Evolutionary conservation across 2,888 invertebrate genomes (phyloP).

Genomic region (Acanthosepion lycidas): DNA sequence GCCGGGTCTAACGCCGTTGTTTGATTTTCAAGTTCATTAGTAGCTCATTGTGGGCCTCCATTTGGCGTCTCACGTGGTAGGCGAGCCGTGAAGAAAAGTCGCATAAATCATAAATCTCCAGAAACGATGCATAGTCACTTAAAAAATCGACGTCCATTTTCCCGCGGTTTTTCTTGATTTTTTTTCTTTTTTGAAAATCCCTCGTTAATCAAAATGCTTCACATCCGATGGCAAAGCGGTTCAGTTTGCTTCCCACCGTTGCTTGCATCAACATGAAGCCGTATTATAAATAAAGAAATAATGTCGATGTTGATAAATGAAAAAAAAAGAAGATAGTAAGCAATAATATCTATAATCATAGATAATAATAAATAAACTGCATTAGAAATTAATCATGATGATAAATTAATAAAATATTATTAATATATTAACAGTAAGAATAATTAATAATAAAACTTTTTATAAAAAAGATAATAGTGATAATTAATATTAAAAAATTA

Average conservation of each 20-base stretch:
- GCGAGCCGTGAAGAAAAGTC: constrained; percentile 33
- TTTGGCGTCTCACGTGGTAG: not conserved
- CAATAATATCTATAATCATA: not conserved
- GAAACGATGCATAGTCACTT: not conserved
- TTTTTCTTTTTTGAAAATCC: not conserved
- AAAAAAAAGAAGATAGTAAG: not conserved
- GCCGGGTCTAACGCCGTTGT: not conserved
- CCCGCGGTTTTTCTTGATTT: not conserved
- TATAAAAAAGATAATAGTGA: too few relatives aligned
- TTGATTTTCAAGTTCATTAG: constrained; percentile 33
- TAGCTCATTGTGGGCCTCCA: not conserved
- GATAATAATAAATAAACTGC: not conserved
- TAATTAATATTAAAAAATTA: too few relatives aligned
- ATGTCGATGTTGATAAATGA: not conserved
- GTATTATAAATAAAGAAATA: not conserved
- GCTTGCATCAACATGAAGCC: not conserved
- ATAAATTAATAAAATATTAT: not conserved
- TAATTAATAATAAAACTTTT: too few relatives aligned
- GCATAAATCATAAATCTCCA: constrained; percentile 33
- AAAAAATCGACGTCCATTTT: not conserved
- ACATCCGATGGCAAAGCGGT: not conserved
- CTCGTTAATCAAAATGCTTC: not conserved
- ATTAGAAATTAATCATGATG: not conserved
- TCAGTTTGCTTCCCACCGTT: not conserved
- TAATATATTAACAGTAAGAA: not conserved